A percentile compares a stretch with the other conserved stretches of the same genome.
Evolutionary conservation across 2,797 vertebrate species (phyloP).

Genomic region (Chrysocyon brachyurus): DNA sequence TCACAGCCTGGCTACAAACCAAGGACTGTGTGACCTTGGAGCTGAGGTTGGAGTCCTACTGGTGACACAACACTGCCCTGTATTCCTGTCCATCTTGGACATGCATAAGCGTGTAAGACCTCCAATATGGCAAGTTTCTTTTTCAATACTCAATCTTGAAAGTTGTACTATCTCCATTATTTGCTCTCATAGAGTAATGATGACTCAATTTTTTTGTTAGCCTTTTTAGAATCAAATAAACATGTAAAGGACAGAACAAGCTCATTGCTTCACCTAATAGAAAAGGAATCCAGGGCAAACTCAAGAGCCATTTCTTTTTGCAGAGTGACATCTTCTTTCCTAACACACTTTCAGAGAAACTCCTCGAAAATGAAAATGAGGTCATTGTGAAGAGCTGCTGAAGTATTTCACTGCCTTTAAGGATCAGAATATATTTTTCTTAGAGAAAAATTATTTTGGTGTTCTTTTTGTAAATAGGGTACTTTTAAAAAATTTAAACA

Average conservation of each 20-base stretch:
- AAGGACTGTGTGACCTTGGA: neutral
- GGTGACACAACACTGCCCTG: rapidly evolving
- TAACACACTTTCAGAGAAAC: neutral
- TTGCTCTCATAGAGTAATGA: neutral
- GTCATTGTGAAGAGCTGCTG: neutral
- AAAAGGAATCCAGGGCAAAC: neutral
- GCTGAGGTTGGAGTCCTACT: neutral
- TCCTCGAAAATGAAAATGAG: neutral
- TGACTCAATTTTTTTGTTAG: neutral
- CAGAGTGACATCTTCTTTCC: neutral
- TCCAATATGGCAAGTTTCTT: neutral
- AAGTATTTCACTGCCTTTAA: neutral
- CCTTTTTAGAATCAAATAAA: conserved; percentile 23
- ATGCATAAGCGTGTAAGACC: neutral
- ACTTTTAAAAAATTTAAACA: neutral
- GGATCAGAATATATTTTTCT: neutral
- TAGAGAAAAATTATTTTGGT: neutral
- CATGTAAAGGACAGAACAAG: neutral
- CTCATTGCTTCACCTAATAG: conserved; percentile 71
- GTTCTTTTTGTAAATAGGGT: neutral
- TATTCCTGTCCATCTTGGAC: neutral
- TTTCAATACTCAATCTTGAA: neutral
- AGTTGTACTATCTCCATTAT: neutral
- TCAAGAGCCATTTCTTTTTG: neutral
- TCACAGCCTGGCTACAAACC: neutral